Percentiles rank a stretch among this genome's conserved stretches.
Conservation (phyloP, 2,888 invertebrate species). For the Patella ulyssiponensis region DNA sequence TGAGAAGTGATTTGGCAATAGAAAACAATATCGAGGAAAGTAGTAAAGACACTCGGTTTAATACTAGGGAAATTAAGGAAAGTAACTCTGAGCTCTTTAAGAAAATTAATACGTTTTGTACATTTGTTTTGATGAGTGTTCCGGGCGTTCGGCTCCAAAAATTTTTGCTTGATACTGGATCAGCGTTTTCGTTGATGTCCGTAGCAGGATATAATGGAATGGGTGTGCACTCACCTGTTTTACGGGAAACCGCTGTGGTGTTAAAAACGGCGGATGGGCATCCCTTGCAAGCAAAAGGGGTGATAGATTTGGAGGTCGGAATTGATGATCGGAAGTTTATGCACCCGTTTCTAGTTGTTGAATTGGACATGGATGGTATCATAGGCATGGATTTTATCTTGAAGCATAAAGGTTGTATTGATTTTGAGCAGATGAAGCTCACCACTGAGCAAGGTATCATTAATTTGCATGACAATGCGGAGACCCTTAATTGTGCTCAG, state of each 20-base stretch:
- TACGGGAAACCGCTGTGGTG: background rate
- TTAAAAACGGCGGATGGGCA: background rate
- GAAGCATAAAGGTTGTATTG: conserved; percentile 8
- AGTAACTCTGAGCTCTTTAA: too few relatives aligned
- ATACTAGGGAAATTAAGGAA: too few relatives aligned
- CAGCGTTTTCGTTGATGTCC: conserved; percentile 4
- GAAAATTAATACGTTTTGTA: too few relatives aligned
- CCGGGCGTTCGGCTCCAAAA: too few relatives aligned
- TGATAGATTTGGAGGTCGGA: conserved; percentile 1
- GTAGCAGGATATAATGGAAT: background rate
- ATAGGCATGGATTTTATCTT: conserved; percentile 7
- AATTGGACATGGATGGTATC: background rate
- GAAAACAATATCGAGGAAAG: too few relatives aligned
- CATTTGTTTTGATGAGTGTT: too few relatives aligned
- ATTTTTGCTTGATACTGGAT: background rate
- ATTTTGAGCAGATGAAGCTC: background rate
- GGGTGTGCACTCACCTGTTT: background rate
- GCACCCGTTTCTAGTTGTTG: background rate
- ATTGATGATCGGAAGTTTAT: background rate
- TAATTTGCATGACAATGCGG: background rate
- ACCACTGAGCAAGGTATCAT: background rate
- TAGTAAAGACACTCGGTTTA: too few relatives aligned
- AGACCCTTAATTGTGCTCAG: background rate
- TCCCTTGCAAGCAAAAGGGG: background rate
- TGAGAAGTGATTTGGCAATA: too few relatives aligned